phyloP scores from a whole-genome alignment of 2,888 invertebrate species.

The Agrotis puta region DNA sequence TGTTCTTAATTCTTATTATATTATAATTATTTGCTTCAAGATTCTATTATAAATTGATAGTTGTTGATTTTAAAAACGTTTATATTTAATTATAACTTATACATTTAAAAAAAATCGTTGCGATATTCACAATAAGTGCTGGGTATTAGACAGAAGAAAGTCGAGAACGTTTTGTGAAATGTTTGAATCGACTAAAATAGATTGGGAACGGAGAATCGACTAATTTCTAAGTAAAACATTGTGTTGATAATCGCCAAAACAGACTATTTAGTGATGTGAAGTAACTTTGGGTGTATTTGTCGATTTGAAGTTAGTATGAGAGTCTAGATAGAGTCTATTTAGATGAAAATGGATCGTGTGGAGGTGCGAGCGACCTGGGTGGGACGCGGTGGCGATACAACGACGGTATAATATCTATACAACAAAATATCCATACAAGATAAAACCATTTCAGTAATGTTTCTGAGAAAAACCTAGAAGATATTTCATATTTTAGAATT shows the following conservation, averaged over 20 bases:
- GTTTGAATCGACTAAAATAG: slow-evolving; percentile 54
- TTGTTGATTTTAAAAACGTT: slow-evolving; percentile 63
- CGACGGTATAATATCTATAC: slow-evolving; percentile 22
- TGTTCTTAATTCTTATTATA: slow-evolving; percentile 68
- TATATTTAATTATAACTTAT: slow-evolving; percentile 64
- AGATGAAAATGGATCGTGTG: slow-evolving; percentile 48
- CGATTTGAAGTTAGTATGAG: slow-evolving; percentile 54
- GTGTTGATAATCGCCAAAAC: slow-evolving; percentile 42
- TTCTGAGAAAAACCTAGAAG: not conserved
- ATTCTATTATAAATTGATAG: slow-evolving; percentile 67
- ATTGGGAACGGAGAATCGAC: slow-evolving; percentile 57
- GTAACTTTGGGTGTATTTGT: slow-evolving; percentile 51
- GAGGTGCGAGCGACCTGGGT: slow-evolving; percentile 43
- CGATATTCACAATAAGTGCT: slow-evolving; percentile 61
- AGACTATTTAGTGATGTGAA: slow-evolving; percentile 50
- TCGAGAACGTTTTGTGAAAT: slow-evolving; percentile 50
- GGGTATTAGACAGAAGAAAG: slow-evolving; percentile 50
- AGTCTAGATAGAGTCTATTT: slow-evolving; percentile 44
- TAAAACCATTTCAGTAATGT: not conserved
- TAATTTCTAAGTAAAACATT: slow-evolving; percentile 43
- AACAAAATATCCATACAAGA: not conserved
- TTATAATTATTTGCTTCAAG: slow-evolving; percentile 68
- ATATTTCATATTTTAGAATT: not conserved
- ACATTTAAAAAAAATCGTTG: slow-evolving; percentile 51
- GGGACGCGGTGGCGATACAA: slow-evolving; percentile 39